Base-by-base conservation (phyloP, 2,113 vertebrate genomes). In the Pyxicephalus adspersus region DNA sequence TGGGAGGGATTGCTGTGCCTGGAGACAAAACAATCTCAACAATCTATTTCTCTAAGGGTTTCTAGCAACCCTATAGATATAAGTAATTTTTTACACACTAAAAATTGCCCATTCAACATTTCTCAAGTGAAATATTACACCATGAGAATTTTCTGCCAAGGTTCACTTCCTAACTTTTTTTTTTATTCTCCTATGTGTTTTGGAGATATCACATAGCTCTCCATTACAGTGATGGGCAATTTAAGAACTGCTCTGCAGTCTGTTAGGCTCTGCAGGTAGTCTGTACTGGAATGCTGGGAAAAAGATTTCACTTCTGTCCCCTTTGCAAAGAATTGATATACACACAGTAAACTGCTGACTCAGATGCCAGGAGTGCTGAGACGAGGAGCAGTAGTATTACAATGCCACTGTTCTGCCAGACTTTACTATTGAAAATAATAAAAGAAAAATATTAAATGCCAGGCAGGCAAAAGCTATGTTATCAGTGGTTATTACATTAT, bases 251-350 rank as follows among this genome's bases (percentile, higher is more conserved):
- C 9, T n/a, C 26, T 58, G 52, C 52, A 58, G 11, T 73, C 54
- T 23, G 18, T 3, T 28, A 22, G 3, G 6, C 54, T 60, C 71
- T 58, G 70, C 70, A 38, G 70, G 52, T 22, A 57, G 19, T 57
- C 26, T 20, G 16, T 22, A n/a, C 70, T 57, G 19, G 19, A 74
- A 23, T 74, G 71, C 71, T 74, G 71, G 54, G 54, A 74, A 29
- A 34, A 29, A 58, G 29, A 60, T 38, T 13, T 11, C 22, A 28
- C 70, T 57, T 2, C 71, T 28, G 55, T 23, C n/a, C 60, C 54
- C 64, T 58, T 38, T 79, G 34, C 65, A 70, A 23, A 70, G 50
- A 70, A 38, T 22, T 65, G 50, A 67, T 55, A 77, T 77, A 77
- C 38, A 64, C 50, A 13, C 17, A 31, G 52, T 15, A 79, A 70